phyloP scores from a whole-genome alignment of 2,888 invertebrate species.

The Sinohyriopsis cumingii region DNA sequence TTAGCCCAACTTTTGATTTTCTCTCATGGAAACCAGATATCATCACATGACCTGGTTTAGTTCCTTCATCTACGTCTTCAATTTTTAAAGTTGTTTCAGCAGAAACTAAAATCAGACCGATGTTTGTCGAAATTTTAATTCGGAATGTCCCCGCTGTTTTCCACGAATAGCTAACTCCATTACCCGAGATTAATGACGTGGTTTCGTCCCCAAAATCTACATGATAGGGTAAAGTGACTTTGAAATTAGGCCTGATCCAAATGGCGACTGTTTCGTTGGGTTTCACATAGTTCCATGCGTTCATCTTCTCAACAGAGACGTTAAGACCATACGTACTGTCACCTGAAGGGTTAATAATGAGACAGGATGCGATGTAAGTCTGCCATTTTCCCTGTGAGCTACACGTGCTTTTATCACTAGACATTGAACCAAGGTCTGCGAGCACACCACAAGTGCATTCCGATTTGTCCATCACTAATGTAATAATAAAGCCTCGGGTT shows the following conservation, averaged over 20 bases:
- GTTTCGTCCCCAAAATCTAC: constrained; percentile 62
- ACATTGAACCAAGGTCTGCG: constrained; percentile 1
- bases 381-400: constrained; percentile 29
- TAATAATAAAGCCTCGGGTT: constrained; percentile 16
- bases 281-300: constrained; percentile 52
- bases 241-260: constrained; percentile 36
- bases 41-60: constrained; percentile 45
- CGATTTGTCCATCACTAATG: constrained; percentile 19
- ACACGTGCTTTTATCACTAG: constrained; percentile 13
- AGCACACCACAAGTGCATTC: constrained; percentile 35
- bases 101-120: constrained; percentile 38
- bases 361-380: constrained; percentile 40
- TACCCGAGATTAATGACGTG: constrained; percentile 22
- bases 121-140: constrained; percentile 42
- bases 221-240: constrained; percentile 40
- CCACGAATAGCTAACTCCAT: constrained; percentile 57
- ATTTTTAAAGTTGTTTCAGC: constrained; percentile 44
- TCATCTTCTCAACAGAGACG: constrained; percentile 31
- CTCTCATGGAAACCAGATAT: constrained; percentile 36
- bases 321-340: constrained; percentile 32
- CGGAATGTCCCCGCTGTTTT: constrained; percentile 45
- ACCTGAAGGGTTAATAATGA: constrained; percentile 3
- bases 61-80: constrained; percentile 54
- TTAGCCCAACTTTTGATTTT: constrained; percentile 18
- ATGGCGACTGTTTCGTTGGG: constrained; percentile 61